Conservation (phyloP, 2,797 vertebrate species). For the Euthynnus affinis region DNA sequence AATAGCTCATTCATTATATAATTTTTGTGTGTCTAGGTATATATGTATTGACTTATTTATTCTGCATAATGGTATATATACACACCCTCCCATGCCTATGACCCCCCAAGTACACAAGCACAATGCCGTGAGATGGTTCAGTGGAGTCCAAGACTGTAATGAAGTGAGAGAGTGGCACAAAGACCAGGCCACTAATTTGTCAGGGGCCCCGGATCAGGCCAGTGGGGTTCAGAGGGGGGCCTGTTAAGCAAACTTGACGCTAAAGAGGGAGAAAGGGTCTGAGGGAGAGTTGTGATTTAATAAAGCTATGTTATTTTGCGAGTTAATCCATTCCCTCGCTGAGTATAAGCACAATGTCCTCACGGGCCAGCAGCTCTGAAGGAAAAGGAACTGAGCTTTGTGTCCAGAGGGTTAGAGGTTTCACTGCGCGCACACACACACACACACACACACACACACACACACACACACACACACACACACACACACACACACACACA, state of each 20-base stretch:
- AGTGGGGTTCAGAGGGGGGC: slow-evolving; percentile 56
- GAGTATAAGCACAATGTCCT: slow-evolving; percentile 63
- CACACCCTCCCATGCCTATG: background rate
- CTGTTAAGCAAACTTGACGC: slow-evolving; percentile 70
- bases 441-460: no score
- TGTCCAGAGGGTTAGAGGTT: slow-evolving; percentile 43
- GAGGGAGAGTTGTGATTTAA: slow-evolving; percentile 66
- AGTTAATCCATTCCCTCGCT: slow-evolving; percentile 68
- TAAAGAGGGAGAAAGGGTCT: slow-evolving; percentile 39
- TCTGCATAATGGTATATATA: background rate
- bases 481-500: background rate
- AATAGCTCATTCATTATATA: background rate
- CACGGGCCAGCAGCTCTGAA: slow-evolving; percentile 59
- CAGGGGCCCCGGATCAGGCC: slow-evolving; percentile 65
- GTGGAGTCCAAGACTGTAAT: slow-evolving; percentile 58
- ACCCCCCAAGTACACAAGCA: slow-evolving; percentile 43
- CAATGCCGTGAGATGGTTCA: slow-evolving; percentile 54
- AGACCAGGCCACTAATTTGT: slow-evolving; percentile 60
- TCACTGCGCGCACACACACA: slow-evolving; percentile 35
- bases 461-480: no score
- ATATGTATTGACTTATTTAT: background rate
- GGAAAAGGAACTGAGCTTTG: slow-evolving; percentile 51
- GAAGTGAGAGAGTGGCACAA: slow-evolving; percentile 53
- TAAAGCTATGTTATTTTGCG: slow-evolving; percentile 75
- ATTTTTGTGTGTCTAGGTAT: background rate